Conservation (phyloP, 2,113 vertebrate genomes). For the Lycaon pictus region DNA sequence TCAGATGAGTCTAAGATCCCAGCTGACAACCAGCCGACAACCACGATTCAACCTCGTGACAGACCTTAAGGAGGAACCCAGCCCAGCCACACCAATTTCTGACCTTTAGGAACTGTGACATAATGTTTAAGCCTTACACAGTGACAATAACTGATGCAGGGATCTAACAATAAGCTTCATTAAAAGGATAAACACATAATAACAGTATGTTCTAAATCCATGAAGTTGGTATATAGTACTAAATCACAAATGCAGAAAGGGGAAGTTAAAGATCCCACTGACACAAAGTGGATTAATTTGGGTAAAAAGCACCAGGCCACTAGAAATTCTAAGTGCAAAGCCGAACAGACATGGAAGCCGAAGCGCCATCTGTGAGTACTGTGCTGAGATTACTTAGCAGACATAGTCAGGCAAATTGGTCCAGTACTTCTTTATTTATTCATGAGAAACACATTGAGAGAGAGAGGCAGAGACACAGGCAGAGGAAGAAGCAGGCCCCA, state of each 20-base stretch:
- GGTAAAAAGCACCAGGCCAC: background rate
- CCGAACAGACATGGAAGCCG: background rate
- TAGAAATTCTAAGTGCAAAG: background rate
- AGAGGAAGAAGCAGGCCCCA: no score
- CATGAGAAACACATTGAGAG: no score
- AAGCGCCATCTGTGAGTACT: background rate
- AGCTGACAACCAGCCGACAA: background rate
- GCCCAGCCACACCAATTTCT: background rate
- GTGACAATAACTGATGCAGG: background rate
- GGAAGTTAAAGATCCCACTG: background rate
- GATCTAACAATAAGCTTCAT: background rate
- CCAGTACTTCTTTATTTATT: background rate
- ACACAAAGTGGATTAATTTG: background rate
- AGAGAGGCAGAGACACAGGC: no score
- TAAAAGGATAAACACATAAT: background rate
- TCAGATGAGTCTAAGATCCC: background rate
- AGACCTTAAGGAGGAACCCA: background rate
- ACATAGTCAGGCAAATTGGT: background rate
- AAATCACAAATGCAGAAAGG: background rate
- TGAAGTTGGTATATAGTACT: background rate
- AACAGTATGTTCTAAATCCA: background rate
- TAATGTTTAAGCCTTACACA: background rate
- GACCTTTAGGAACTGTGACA: background rate
- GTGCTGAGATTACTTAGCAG: background rate
- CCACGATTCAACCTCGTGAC: background rate